Evolutionary conservation across 35 echinoderm and acorn worm genomes (phyloP), one percentile per base, ranked within the genome.

Genomic region (Chiridota heheva): DNA sequence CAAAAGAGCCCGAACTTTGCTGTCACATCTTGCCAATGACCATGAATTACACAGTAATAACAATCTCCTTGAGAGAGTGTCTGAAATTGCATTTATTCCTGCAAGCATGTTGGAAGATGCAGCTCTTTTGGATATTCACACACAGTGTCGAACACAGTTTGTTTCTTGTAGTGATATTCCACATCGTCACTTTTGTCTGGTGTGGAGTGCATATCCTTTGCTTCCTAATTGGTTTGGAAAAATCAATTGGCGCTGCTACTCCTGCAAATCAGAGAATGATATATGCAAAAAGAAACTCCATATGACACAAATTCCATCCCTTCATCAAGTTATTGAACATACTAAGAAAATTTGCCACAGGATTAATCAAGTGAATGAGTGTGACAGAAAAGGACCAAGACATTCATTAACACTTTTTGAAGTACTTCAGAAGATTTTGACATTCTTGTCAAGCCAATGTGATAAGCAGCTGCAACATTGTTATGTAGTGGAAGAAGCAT

Each of bases 321-420:
- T 78, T 5, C 8, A 36, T 4, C 48, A 78, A 5, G 75, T 78
- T 1, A 33, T 78, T 5, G 32, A 40, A 62, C 75, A 78, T 35
- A 78, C 58, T 10, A 49, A 78, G 20, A 78, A 33, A 78, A 33
- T 78, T 36, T 78, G 75, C 34, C 58, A 78, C 42, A 18, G 20
- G 7, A 18, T 15, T 22, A 0, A 2, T 61, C 33, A 58, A 27
- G 1, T 15, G 0, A 62, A 76, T 36, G n/a, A 18, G 15, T 34
- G 47, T 20, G 58, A 22, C 1, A 78, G 27, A 40, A 58, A 29
- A 1, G 36, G 58, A 4, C 58, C 51, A 15, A 4, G 6, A 1
- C 5, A 40, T 40, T 3, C 35, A 3, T 1, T 0, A 4, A n/a
- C 1, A 10, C 32, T 78, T n/a, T 4, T 39, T 16, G 17, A 78